These are phyloP conservation scores for Capitulum mitella DNA, from an alignment of 2,888 invertebrate species.

Conservation along the genomic window DNA sequence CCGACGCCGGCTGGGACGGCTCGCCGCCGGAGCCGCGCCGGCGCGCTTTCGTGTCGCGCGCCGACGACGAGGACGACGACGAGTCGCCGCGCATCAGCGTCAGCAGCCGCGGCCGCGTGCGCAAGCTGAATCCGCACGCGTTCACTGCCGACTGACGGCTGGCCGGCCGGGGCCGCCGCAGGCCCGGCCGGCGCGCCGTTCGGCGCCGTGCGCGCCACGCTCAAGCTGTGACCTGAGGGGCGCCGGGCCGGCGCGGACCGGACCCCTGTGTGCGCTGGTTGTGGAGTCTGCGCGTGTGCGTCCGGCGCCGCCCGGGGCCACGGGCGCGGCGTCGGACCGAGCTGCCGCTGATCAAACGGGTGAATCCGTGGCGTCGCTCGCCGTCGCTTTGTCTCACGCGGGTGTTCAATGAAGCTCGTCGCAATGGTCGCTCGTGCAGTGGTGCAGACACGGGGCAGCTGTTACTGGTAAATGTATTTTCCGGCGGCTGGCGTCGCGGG, in stretches of 20 bases:
- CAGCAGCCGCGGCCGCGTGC: conserved; percentile 4
- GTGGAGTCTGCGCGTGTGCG: no score
- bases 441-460: no score
- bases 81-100: not conserved
- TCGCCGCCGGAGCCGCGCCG: not conserved
- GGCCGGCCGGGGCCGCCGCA: not conserved
- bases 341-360: conserved; percentile 13
- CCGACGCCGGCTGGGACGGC: not conserved
- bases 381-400: no score
- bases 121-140: conserved; percentile 3
- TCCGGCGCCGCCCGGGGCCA: no score
- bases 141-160: not conserved
- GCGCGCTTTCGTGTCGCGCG: not conserved
- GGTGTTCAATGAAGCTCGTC: not conserved
- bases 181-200: not conserved
- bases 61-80: not conserved
- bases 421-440: no score
- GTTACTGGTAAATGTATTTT: conserved; percentile 18
- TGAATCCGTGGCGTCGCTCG: not conserved
- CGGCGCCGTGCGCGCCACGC: not conserved
- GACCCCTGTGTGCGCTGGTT: no score
- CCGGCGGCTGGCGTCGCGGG: not conserved
- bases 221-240: not conserved
- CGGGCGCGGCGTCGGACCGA: no score
- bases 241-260: not conserved